A percentile compares a stretch with the other conserved stretches of the same genome.
These are phyloP conservation scores for Rafetus swinhoei DNA, from an alignment of 2,113 vertebrate species.

Conservation along the genomic window DNA sequence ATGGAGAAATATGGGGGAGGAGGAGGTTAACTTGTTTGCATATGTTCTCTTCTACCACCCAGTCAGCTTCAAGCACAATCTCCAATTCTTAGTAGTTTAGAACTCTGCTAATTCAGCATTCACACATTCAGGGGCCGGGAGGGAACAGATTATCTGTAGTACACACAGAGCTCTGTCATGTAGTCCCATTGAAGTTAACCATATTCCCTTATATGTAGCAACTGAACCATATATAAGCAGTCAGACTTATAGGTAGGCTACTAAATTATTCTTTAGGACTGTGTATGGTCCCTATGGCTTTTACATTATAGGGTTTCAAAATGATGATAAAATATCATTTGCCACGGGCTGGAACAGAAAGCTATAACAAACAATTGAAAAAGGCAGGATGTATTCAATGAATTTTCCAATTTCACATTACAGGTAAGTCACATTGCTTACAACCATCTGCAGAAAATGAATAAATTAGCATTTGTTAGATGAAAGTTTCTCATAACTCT, in stretches of 20 bases:
- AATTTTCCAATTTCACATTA: slow-evolving; percentile 34
- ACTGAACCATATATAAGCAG: background rate
- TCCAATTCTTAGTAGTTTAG: background rate
- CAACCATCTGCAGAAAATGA: background rate
- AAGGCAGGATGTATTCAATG: background rate
- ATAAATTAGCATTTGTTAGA: background rate
- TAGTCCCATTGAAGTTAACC: background rate
- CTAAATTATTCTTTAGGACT: background rate
- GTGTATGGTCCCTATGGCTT: background rate
- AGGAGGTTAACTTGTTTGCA: background rate
- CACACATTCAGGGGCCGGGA: background rate
- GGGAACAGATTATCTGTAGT: background rate
- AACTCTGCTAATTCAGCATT: background rate
- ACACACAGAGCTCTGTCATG: background rate
- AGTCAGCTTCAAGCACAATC: background rate
- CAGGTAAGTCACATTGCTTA: slow-evolving; percentile 27
- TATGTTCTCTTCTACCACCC: background rate
- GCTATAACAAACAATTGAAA: background rate
- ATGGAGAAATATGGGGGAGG: background rate
- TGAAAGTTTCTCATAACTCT: slow-evolving; percentile 21
- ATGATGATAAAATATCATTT: background rate
- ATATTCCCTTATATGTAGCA: rapidly evolving
- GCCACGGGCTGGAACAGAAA: background rate
- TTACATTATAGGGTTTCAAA: background rate
- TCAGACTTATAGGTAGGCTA: background rate